Base-by-base conservation (phyloP, 2,797 vertebrate genomes). In the Cuniculus paca region DNA sequence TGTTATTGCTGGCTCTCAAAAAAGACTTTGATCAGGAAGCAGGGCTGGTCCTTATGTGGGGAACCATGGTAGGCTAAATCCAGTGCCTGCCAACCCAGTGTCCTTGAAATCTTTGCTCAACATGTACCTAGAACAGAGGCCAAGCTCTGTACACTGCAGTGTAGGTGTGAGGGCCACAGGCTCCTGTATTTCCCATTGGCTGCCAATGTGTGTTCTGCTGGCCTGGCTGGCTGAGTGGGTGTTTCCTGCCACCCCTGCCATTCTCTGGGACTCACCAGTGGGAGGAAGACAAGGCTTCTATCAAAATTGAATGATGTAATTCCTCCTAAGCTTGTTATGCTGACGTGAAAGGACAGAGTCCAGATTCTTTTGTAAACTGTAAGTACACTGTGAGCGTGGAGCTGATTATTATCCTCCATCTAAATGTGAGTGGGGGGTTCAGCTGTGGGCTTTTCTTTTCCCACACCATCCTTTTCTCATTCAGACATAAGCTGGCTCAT, bases 261-360 rank as follows among this genome's bases (percentile, higher is more conserved):
- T 88, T 94, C 87, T 95, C 31, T 78, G 80, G 61, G 42, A 63
- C 83, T 85, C n/a, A 31, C 42, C 65, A 68, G 88, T 90, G 52
- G 58, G 85, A 96, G 83, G 63, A 81, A 72, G 86, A 78, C 65
- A 90, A 82, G 63, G 70, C 48, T 68, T 88, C 86, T 81, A 8
- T 91, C 80, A 93, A 63, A 88, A 68, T 63, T 72, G 12, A 48
- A 16, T 74, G 77, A 58, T 12, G 1, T 79, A 52, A 75, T 83
- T 79, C 91, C 83, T 93, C 94, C 83, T 54, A 42, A 81, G 63
- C 39, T 90, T 81, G 34, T 75, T 48, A 60, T 6, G 3, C 31
- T 87, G 56, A 79, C 54, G 26, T 68, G 87, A 91, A 96, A 93
- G 81, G 83, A 83, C 77, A 72, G 83, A 58, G 85, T 85, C 72